Conservation (phyloP, 2,797 vertebrate genomes). For the Melopsittacus undulatus region DNA sequence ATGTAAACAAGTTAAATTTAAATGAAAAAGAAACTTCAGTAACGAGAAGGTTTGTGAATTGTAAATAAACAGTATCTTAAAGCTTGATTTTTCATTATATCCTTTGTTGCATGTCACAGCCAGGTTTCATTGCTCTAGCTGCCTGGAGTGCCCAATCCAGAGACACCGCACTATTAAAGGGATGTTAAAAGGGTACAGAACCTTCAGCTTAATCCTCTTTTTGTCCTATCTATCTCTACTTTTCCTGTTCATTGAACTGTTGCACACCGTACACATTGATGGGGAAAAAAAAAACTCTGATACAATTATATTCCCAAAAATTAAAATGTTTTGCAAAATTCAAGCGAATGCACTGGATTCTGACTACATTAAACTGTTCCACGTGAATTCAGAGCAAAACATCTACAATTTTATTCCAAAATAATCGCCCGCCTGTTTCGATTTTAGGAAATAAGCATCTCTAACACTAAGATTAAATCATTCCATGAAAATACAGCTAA, state of each 20-base stretch:
- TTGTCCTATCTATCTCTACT: not conserved
- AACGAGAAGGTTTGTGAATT: not conserved
- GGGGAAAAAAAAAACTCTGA: not conserved
- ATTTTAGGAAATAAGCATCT: not conserved
- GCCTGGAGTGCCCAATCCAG: not conserved
- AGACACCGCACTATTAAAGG: not conserved
- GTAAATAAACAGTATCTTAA: not conserved
- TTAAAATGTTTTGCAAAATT: not conserved
- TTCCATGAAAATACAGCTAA: not conserved
- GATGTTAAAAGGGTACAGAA: not conserved
- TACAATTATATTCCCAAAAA: not conserved
- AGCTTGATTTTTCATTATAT: not conserved
- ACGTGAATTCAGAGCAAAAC: not conserved
- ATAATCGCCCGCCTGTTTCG: not conserved
- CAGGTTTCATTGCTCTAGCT: not conserved
- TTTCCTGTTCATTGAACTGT: not conserved
- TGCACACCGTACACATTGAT: not conserved
- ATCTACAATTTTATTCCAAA: not conserved
- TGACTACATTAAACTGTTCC: not conserved
- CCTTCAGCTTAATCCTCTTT: not conserved
- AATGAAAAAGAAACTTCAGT: not conserved
- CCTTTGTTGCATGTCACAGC: not conserved
- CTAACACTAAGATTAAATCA: not conserved
- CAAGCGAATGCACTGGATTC: not conserved
- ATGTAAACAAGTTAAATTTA: not conserved